phyloP scores from a whole-genome alignment of 2,113 vertebrate species.

The Proterorhinus semilunaris region DNA sequence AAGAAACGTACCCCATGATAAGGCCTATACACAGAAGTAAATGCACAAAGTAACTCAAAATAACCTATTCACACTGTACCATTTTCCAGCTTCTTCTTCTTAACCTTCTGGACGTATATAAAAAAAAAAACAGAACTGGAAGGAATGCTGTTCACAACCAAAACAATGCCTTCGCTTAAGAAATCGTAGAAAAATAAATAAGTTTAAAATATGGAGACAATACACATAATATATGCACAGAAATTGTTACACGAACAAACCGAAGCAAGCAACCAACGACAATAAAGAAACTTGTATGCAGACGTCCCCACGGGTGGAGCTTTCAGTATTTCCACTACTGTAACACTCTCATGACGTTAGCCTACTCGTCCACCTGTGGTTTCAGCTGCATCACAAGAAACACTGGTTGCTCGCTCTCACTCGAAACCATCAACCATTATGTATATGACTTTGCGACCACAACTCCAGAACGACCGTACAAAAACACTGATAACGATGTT shows the following conservation, averaged over 20 bases:
- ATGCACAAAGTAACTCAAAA: slow-evolving; percentile 34
- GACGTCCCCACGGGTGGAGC: slow-evolving; percentile 39
- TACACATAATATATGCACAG: slow-evolving; percentile 66
- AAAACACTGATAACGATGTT: background rate
- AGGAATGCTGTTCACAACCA: slow-evolving; percentile 74
- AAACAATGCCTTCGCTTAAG: slow-evolving; percentile 67
- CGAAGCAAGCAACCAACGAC: slow-evolving; percentile 41
- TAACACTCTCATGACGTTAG: slow-evolving; percentile 21
- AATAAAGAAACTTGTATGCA: slow-evolving; percentile 58
- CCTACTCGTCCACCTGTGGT: slow-evolving; percentile 16
- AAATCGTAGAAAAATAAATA: slow-evolving; percentile 77
- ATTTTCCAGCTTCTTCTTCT: slow-evolving; percentile 3
- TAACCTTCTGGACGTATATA: background rate
- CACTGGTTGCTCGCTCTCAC: slow-evolving; percentile 26
- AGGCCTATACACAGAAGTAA: slow-evolving; percentile 39
- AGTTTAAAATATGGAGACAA: slow-evolving; percentile 68
- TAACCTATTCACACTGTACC: slow-evolving; percentile 15
- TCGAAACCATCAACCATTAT: slow-evolving; percentile 16
- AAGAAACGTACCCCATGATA: slow-evolving; percentile 39
- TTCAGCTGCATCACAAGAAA: slow-evolving; percentile 35
- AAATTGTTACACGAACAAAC: slow-evolving; percentile 43
- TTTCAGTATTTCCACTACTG: slow-evolving; percentile 16
- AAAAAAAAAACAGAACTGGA: slow-evolving; percentile 40
- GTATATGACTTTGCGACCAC: slow-evolving; percentile 33
- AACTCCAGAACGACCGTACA: slow-evolving; percentile 12